Conservation (phyloP, 2,113 vertebrate genomes). For the Antechinus flavipes region DNA sequence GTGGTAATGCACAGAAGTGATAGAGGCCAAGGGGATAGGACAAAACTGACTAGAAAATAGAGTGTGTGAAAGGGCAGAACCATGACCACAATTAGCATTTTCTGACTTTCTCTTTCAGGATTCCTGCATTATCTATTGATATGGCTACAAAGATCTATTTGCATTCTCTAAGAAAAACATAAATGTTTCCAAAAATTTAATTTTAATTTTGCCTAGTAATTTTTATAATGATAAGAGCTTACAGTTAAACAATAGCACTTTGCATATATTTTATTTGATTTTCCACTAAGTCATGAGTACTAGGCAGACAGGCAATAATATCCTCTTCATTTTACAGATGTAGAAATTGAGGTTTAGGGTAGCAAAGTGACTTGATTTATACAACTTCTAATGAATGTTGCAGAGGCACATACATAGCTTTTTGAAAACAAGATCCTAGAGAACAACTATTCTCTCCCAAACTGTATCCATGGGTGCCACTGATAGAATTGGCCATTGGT, state of each 20-base stretch:
- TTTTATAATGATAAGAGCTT: not conserved
- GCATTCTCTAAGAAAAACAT: not conserved
- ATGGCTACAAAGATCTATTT: not conserved
- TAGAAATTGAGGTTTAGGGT: not conserved
- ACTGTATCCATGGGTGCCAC: not conserved
- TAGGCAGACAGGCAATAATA: not conserved
- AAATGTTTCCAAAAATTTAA: not conserved
- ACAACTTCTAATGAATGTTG: not conserved
- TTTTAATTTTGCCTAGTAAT: not conserved
- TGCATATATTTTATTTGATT: not conserved
- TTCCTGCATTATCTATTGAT: not conserved
- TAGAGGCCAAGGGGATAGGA: not conserved
- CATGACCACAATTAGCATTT: not conserved
- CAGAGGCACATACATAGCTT: not conserved
- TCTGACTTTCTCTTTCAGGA: not conserved
- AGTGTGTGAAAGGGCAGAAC: not conserved
- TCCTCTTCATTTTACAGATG: constrained; percentile 4
- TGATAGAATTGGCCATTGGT: not conserved
- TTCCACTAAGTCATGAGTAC: not conserved
- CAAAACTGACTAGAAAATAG: not conserved
- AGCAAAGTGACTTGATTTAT: not conserved
- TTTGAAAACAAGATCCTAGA: not conserved
- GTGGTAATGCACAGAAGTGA: not conserved
- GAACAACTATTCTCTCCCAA: not conserved
- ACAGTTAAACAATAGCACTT: not conserved